Conservation (phyloP, 2,888 invertebrate genomes). For the Andrena bucephala region DNA sequence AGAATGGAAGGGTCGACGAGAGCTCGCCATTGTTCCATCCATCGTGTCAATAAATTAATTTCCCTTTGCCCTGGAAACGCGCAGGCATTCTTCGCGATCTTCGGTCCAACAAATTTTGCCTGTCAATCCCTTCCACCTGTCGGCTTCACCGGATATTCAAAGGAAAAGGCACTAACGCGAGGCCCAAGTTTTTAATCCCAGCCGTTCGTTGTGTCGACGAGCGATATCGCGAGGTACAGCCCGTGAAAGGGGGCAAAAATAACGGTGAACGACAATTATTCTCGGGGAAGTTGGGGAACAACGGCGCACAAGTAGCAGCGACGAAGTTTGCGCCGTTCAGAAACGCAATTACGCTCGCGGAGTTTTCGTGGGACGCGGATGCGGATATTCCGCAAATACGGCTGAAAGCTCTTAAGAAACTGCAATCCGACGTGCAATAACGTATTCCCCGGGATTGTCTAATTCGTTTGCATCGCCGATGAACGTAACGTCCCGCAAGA, state of each 20-base stretch:
- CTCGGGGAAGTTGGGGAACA: not conserved
- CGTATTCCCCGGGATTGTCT: constrained; percentile 51
- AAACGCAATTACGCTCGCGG: constrained; percentile 48
- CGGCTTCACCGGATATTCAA: constrained; percentile 17
- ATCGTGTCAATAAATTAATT: constrained; percentile 29
- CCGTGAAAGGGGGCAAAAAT: not conserved
- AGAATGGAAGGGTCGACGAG: not conserved
- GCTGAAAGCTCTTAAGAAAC: constrained; percentile 26
- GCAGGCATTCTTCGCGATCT: constrained; percentile 12
- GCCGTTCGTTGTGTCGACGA: not conserved
- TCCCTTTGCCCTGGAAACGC: not conserved
- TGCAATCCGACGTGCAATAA: constrained; percentile 40
- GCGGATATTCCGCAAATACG: constrained; percentile 28
- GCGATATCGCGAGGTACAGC: not conserved
- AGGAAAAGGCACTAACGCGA: constrained; percentile 12
- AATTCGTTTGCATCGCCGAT: constrained; percentile 37
- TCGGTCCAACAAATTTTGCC: constrained; percentile 11
- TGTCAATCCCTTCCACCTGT: constrained; percentile 39
- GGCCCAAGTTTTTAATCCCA: not conserved
- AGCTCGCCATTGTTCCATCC: not conserved
- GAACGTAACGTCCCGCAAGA: constrained; percentile 29
- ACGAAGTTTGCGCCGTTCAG: constrained; percentile 13
- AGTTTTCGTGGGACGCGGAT: constrained; percentile 21
- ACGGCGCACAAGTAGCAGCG: not conserved
- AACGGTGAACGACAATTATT: not conserved